Percentiles rank a stretch among this genome's conserved stretches.
Evolutionary conservation across 1,140 invertebrate species (phyloP).

Genomic region (Heliconius hewitsoni): DNA sequence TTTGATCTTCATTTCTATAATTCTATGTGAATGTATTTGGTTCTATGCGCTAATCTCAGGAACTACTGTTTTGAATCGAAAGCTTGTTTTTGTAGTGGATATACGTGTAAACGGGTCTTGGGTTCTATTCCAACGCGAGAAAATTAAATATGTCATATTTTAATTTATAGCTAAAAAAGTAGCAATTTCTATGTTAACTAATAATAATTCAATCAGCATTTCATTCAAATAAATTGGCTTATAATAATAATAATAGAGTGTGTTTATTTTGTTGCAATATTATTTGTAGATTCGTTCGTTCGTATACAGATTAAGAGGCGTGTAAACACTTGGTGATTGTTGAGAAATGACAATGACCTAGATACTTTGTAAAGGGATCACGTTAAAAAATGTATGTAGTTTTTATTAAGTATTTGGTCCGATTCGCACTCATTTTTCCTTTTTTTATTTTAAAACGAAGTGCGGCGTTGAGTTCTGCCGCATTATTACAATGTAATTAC

Average conservation of each 20-base stretch:
- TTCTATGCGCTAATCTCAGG: too few species aligned
- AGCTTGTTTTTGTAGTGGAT: too few species aligned
- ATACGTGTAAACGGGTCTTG: too few species aligned
- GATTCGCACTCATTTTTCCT: too few species aligned
- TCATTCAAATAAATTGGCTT: neutral
- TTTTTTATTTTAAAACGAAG: too few species aligned
- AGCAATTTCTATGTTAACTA: neutral
- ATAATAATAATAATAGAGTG: neutral
- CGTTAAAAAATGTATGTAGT: neutral
- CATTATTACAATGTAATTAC: too few species aligned
- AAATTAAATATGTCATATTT: too few species aligned
- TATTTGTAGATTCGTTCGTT: neutral
- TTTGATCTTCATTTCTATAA: too few species aligned
- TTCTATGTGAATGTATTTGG: too few species aligned
- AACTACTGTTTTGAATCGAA: too few species aligned
- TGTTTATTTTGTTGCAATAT: neutral
- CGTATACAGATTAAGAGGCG: neutral
- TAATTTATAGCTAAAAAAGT: too few species aligned
- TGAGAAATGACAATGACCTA: conserved; percentile 1
- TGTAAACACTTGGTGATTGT: neutral
- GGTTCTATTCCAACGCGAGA: too few species aligned
- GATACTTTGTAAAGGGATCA: neutral
- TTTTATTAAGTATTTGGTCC: neutral
- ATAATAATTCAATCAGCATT: neutral
- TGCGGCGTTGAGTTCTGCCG: neutral